These are phyloP conservation scores for Phymorhynchus buccinoides DNA, from an alignment of 1,140 invertebrate species.

Conservation along the genomic window DNA sequence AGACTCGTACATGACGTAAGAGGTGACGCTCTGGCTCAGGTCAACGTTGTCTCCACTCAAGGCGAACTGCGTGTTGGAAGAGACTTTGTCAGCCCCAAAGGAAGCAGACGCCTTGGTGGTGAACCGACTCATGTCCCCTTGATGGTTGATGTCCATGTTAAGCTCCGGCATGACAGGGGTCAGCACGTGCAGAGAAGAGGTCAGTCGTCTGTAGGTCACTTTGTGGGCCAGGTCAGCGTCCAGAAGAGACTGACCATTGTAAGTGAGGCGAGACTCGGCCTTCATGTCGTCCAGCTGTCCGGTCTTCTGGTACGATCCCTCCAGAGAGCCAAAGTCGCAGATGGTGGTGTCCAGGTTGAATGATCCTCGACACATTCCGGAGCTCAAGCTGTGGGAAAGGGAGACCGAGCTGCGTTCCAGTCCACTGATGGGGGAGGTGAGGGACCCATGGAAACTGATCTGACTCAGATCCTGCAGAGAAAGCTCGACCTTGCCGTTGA, in stretches of 20 bases:
- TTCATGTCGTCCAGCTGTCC: slow-evolving; percentile 29
- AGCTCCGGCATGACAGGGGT: slow-evolving; percentile 5
- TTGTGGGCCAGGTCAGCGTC: slow-evolving; percentile 14
- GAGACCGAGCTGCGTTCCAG: slow-evolving; percentile 2
- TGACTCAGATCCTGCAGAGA: neutral
- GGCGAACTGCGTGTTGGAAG: neutral
- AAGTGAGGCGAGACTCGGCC: neutral
- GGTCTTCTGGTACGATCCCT: slow-evolving; percentile 16
- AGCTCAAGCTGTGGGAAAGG: neutral
- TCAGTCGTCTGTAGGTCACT: neutral
- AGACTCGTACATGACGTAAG: neutral
- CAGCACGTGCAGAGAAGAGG: neutral
- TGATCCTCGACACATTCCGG: neutral
- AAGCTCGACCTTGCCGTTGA: slow-evolving; percentile 34
- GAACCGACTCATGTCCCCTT: slow-evolving; percentile 35
- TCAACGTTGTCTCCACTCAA: slow-evolving; percentile 1
- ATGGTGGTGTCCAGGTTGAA: slow-evolving; percentile 28
- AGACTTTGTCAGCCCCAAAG: neutral
- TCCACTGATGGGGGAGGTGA: slow-evolving; percentile 25
- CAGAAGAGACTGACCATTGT: slow-evolving; percentile 13
- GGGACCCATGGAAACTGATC: neutral
- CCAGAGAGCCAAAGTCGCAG: neutral
- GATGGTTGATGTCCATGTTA: slow-evolving; percentile 37
- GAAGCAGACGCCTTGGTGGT: slow-evolving; percentile 15
- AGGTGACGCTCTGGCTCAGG: neutral